These are phyloP conservation scores for Pycnonotus jocosus DNA, from an alignment of 2,113 vertebrate genomes.

Conservation along the genomic window DNA sequence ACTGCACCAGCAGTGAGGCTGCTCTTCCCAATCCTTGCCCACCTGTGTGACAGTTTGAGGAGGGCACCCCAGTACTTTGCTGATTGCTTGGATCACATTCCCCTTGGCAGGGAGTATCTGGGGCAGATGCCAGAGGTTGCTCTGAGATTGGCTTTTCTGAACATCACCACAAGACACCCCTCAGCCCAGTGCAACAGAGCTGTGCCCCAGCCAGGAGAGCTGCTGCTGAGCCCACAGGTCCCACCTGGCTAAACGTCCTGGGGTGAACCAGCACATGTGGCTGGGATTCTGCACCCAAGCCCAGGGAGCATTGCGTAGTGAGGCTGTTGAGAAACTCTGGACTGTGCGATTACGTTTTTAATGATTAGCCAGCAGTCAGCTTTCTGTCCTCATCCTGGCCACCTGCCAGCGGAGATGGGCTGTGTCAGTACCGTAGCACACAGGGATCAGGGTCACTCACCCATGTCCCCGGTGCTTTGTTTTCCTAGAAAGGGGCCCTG, in stretches of 20 bases:
- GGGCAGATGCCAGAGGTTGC: background rate
- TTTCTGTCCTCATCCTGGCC: background rate
- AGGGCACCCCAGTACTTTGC: background rate
- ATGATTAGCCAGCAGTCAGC: background rate
- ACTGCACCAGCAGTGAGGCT: background rate
- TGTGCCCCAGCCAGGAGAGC: background rate
- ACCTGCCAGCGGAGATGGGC: background rate
- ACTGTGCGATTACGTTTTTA: background rate
- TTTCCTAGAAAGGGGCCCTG: background rate
- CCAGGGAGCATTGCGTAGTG: accelerated
- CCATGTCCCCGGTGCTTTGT: background rate
- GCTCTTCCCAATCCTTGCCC: background rate
- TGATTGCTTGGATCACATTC: accelerated
- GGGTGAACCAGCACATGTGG: background rate
- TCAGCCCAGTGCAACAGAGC: accelerated
- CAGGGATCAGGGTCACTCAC: background rate
- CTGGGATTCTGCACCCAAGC: background rate
- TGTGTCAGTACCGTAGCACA: accelerated
- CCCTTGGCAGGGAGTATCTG: accelerated
- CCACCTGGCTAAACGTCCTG: background rate
- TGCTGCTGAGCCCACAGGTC: background rate
- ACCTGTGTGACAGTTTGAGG: background rate
- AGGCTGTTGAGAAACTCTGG: slow-evolving; percentile 2
- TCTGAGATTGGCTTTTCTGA: background rate
- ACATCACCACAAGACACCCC: background rate